Percentiles rank a stretch among this genome's conserved stretches.
These are phyloP conservation scores for Platycheirus albimanus DNA, from an alignment of 2,888 invertebrate genomes.

Conservation along the genomic window DNA sequence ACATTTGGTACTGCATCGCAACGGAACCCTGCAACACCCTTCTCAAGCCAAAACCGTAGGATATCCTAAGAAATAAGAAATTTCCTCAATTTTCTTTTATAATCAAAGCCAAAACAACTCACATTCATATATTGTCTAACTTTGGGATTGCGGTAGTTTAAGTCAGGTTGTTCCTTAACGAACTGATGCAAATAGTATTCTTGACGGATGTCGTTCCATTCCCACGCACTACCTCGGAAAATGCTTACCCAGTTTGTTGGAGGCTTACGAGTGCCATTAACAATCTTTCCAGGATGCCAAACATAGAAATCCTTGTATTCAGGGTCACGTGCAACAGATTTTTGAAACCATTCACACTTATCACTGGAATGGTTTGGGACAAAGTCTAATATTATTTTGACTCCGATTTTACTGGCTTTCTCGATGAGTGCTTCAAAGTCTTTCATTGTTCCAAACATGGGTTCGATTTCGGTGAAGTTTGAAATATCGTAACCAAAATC, in stretches of 20 bases:
- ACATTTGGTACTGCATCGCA: constrained; percentile 85
- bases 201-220: constrained; percentile 84
- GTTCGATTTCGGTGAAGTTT: constrained; percentile 87
- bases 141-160: constrained; percentile 85
- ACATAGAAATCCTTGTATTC: constrained; percentile 89
- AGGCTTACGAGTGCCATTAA: constrained; percentile 82
- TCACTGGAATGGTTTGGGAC: constrained; percentile 91
- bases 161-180: constrained; percentile 85
- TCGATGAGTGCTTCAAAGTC: constrained; percentile 87
- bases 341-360: constrained; percentile 92
- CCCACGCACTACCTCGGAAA: constrained; percentile 86
- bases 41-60: constrained; percentile 89
- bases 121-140: constrained; percentile 82
- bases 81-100: neutral
- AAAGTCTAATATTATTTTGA: constrained; percentile 87
- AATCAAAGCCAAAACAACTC: constrained; percentile 76
- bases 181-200: constrained; percentile 88
- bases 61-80: constrained; percentile 82
- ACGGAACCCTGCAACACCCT: constrained; percentile 92
- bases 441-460: constrained; percentile 87
- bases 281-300: constrained; percentile 84
- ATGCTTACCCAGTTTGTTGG: constrained; percentile 89
- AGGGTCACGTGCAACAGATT: constrained; percentile 86
- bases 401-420: constrained; percentile 84
- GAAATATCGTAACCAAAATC: constrained; percentile 92